Percentiles rank a stretch among this genome's conserved stretches.
These are phyloP conservation scores for Ailurus styani DNA, from an alignment of 2,113 vertebrate species.

Conservation along the genomic window DNA sequence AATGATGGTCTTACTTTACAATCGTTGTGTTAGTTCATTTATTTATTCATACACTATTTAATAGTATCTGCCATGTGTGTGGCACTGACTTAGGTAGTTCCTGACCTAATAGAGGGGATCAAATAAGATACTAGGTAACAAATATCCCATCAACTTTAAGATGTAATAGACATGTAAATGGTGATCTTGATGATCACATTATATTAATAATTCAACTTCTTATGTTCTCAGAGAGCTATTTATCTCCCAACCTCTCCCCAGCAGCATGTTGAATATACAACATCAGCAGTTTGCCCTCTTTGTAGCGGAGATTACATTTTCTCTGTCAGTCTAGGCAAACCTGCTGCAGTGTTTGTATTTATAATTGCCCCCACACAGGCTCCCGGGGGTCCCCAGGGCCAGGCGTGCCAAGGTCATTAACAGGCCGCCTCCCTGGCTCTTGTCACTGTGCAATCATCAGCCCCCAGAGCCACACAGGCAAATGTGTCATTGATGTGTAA, in stretches of 20 bases:
- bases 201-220: neutral
- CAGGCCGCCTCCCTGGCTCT: neutral
- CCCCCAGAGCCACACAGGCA: neutral
- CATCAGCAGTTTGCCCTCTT: conserved; percentile 25
- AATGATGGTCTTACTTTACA: neutral
- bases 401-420: neutral
- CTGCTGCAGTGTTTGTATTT: neutral
- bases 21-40: neutral
- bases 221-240: neutral
- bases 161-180: neutral
- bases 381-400: neutral
- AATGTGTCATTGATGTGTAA: conserved; percentile 56
- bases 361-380: conserved; percentile 17
- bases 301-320: conserved; percentile 10
- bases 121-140: neutral
- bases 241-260: neutral
- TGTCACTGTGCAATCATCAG: neutral
- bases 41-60: neutral
- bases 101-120: neutral
- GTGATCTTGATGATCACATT: neutral
- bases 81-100: neutral
- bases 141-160: neutral
- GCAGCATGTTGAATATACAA: neutral
- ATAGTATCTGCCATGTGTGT: neutral
- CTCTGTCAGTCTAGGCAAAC: conserved; percentile 27